Conservation (phyloP, 2,888 invertebrate genomes). For the Pterobdella sp. region DNA sequence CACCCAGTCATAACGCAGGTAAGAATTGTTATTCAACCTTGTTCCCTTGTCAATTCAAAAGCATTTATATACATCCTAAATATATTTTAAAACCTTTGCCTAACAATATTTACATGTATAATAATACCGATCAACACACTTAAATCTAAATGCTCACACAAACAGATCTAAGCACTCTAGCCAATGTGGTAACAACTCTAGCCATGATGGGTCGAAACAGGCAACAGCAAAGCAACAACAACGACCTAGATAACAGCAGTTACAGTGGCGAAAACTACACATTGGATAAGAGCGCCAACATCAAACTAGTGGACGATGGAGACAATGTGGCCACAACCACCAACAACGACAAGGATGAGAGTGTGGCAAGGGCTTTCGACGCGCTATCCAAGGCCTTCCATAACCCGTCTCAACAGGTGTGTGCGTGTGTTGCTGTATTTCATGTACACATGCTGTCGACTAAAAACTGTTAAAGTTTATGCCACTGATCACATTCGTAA, state of each 20-base stretch:
- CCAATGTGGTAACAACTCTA: constrained; percentile 54
- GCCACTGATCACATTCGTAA: no score
- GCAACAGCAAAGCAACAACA: constrained; percentile 4
- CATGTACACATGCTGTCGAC: no score
- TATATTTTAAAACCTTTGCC: neutral
- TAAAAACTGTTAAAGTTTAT: no score
- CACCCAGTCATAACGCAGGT: constrained; percentile 36
- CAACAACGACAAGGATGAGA: constrained; percentile 39
- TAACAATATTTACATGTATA: neutral
- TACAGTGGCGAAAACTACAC: neutral
- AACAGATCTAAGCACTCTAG: constrained; percentile 53
- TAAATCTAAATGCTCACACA: neutral
- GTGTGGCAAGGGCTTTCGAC: constrained; percentile 67
- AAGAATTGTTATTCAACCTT: neutral
- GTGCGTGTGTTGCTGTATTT: neutral
- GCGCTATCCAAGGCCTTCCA: constrained; percentile 59
- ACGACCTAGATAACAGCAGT: neutral
- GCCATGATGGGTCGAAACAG: constrained; percentile 49
- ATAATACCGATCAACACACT: neutral
- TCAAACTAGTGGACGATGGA: constrained; percentile 17
- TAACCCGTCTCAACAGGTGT: constrained; percentile 1
- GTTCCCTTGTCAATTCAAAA: neutral
- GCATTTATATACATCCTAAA: neutral
- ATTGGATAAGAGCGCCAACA: neutral
- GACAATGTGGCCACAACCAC: constrained; percentile 37